A percentile compares a stretch with the other conserved stretches of the same genome.
Evolutionary conservation across 2,113 vertebrate genomes (phyloP).

Genomic region (Cricetomys ansorgei): DNA sequence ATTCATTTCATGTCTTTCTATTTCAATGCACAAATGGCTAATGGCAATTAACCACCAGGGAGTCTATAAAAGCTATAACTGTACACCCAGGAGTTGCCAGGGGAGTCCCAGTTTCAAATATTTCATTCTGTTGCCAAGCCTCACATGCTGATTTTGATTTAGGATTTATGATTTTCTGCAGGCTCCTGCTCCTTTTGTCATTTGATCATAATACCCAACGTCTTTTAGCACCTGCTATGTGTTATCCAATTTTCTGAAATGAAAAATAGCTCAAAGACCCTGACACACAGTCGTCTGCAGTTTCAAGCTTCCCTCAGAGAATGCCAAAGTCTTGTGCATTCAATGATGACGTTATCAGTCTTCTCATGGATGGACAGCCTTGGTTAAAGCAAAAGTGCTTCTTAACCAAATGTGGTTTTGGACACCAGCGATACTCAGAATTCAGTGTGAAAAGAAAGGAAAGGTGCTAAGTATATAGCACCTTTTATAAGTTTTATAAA

Average conservation of each 20-base stretch:
- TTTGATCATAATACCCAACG: not conserved
- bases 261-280: not conserved
- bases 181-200: not conserved
- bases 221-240: not conserved
- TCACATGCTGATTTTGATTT: not conserved
- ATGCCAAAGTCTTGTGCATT: not conserved
- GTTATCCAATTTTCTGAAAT: conserved; percentile 24
- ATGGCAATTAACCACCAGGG: not conserved
- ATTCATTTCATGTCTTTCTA: not conserved
- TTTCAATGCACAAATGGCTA: not conserved
- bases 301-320: not conserved
- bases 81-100: not conserved
- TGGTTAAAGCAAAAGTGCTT: not conserved
- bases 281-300: not conserved
- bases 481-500: too few relatives aligned
- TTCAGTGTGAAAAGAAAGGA: not conserved
- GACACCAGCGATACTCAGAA: not conserved
- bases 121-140: not conserved
- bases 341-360: not conserved
- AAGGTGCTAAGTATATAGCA: not conserved
- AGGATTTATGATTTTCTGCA: not conserved
- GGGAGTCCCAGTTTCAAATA: not conserved
- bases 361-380: not conserved
- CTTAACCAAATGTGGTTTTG: not conserved
- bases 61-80: not conserved